phyloP scores from a whole-genome alignment of 2,113 vertebrate species.

The Cnemophilus loriae region DNA sequence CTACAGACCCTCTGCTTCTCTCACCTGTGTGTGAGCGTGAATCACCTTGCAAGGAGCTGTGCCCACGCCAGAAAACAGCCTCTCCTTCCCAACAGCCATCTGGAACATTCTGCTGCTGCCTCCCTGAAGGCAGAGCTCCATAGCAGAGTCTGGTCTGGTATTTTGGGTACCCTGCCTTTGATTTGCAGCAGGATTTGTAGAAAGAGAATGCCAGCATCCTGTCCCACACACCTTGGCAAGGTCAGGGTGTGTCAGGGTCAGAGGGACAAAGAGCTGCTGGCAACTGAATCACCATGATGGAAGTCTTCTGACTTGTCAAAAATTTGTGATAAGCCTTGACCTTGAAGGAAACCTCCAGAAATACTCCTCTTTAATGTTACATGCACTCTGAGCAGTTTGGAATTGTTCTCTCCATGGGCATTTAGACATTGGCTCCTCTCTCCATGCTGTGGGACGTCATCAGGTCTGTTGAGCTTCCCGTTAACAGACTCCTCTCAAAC shows the following conservation, averaged over 20 bases:
- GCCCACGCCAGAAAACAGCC: not conserved
- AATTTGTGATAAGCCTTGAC: not conserved
- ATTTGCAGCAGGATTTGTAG: not conserved
- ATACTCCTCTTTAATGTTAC: not conserved
- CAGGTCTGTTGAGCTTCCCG: not conserved
- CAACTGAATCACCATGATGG: not conserved
- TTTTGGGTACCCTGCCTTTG: not conserved
- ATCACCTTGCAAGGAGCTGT: not conserved
- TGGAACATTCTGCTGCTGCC: not conserved
- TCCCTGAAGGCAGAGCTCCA: not conserved
- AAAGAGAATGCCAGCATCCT: not conserved
- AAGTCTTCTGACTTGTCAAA: not conserved
- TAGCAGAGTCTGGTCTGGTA: not conserved
- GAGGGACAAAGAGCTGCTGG: not conserved
- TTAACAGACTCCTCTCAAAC: not conserved
- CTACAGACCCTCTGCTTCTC: not conserved
- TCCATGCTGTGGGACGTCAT: not conserved
- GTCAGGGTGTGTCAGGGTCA: not conserved
- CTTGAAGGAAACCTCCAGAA: not conserved
- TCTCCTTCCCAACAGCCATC: not conserved
- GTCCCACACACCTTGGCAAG: not conserved
- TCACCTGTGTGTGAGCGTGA: accelerated
- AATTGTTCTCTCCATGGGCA: conserved; percentile 23
- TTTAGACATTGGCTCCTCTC: not conserved
- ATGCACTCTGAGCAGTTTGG: not conserved